A percentile compares a stretch with the other conserved stretches of the same genome.
Evolutionary conservation across 2,113 vertebrate species (phyloP).

Genomic region (Cyanocitta stelleri): DNA sequence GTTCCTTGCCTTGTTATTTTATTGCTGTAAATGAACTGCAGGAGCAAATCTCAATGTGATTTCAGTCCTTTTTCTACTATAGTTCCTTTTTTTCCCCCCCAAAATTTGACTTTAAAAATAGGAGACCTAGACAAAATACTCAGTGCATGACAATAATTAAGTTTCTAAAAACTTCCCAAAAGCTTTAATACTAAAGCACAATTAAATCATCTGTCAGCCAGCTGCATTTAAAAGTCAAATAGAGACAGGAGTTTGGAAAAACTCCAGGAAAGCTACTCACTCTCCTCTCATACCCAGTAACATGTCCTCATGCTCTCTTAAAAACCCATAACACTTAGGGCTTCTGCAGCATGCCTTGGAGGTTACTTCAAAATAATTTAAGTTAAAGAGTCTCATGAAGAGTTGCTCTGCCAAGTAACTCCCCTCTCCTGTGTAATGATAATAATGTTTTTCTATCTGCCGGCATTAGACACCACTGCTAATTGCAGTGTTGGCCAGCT

Average conservation of each 20-base stretch:
- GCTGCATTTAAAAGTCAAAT: neutral
- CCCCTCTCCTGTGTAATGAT: neutral
- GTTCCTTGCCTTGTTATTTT: neutral
- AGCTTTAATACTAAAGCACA: neutral
- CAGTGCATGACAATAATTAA: neutral
- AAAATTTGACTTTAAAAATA: neutral
- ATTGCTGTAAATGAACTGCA: neutral
- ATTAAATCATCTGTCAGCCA: constrained; percentile 15
- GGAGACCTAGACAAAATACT: neutral
- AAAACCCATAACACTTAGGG: neutral
- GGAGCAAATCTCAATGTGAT: neutral
- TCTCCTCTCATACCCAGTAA: neutral
- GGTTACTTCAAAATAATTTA: neutral
- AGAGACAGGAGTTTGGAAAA: neutral
- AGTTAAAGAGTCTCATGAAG: neutral
- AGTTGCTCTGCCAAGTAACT: neutral
- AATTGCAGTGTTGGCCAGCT: neutral
- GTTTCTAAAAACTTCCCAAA: neutral
- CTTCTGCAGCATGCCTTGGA: neutral
- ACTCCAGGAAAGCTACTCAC: neutral
- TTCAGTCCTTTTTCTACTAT: neutral
- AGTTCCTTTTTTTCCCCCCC: neutral
- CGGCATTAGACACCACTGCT: neutral
- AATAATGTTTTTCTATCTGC: neutral
- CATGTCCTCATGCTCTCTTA: neutral